Conservation (phyloP, 1,140 invertebrate genomes). For the Drosophila varians region DNA sequence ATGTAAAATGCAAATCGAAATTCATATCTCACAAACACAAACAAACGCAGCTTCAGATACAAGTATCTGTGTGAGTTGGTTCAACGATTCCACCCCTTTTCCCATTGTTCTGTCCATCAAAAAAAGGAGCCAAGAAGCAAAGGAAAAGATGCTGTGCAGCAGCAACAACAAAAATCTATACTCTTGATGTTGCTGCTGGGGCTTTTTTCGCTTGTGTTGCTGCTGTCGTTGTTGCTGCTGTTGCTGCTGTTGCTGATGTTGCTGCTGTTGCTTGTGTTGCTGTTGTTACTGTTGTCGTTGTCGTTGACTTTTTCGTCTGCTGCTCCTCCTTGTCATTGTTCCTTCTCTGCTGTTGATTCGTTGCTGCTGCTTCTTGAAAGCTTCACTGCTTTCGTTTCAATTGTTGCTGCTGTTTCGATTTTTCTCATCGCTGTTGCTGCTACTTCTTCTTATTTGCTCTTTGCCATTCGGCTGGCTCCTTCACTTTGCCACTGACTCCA, state of each 20-base stretch:
- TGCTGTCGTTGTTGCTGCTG: constrained; percentile 54
- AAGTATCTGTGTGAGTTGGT: constrained; percentile 36
- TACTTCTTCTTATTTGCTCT: constrained; percentile 6
- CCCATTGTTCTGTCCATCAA: constrained; percentile 82
- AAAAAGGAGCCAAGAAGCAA: constrained; percentile 34
- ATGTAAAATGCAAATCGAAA: constrained; percentile 83
- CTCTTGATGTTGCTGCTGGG: constrained; percentile 7
- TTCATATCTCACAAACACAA: constrained; percentile 57
- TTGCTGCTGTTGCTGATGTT: constrained; percentile 60
- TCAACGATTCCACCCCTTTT: constrained; percentile 80
- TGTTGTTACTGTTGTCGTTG: constrained; percentile 53
- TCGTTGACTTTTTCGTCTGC: constrained; percentile 64
- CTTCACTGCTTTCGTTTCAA: constrained; percentile 50
- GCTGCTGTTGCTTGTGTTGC: constrained; percentile 33
- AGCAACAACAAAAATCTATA: constrained; percentile 14
- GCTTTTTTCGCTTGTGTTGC: constrained; percentile 23
- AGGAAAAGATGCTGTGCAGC: constrained; percentile 28
- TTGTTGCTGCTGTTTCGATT: constrained; percentile 58
- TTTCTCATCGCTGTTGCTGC: constrained; percentile 19
- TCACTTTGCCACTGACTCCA: constrained; percentile 28
- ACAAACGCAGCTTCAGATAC: constrained; percentile 1
- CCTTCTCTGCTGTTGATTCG: constrained; percentile 63
- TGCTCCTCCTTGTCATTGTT: constrained; percentile 61
- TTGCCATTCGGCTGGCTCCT: constrained; percentile 26
- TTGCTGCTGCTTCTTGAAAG: constrained; percentile 27